These are phyloP conservation scores for Leucozona laternaria DNA, from an alignment of 2,888 invertebrate genomes.

Conservation along the genomic window DNA sequence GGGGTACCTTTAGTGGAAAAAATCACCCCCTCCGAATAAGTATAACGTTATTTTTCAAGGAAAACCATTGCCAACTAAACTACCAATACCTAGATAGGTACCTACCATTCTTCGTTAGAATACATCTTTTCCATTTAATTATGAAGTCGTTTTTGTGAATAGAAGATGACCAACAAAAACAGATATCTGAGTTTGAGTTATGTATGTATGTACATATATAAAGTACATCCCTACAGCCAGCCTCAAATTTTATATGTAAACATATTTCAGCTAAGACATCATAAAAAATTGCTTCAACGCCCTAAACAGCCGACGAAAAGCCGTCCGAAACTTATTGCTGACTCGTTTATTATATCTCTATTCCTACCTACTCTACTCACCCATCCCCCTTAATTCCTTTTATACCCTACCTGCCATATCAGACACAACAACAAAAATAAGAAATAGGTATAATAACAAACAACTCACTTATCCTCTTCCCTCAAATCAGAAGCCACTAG, in stretches of 20 bases:
- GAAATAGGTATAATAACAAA: conserved; percentile 66
- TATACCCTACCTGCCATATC: conserved; percentile 16
- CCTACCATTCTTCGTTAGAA: no score
- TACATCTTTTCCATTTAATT: no score
- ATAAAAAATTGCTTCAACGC: conserved; percentile 35
- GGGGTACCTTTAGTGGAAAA: no score
- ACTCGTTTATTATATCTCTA: conserved; percentile 19
- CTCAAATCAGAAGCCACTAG: conserved; percentile 3
- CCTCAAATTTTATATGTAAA: background rate
- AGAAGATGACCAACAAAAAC: no score
- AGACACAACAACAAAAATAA: conserved; percentile 30
- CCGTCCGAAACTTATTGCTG: conserved; percentile 22
- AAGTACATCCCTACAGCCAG: no score
- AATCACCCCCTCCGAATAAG: no score
- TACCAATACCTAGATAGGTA: no score
- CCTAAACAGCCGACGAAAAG: conserved; percentile 42
- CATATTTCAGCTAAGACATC: conserved; percentile 15
- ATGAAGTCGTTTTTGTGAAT: no score
- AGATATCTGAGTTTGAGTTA: no score
- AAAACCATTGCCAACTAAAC: no score
- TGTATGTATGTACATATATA: no score
- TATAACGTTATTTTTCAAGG: no score
- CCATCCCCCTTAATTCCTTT: background rate
- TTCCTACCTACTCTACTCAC: background rate
- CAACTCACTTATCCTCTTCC: conserved; percentile 69